phyloP scores from a whole-genome alignment of 2,113 vertebrate genomes.

The Hemibagrus wyckioides region DNA sequence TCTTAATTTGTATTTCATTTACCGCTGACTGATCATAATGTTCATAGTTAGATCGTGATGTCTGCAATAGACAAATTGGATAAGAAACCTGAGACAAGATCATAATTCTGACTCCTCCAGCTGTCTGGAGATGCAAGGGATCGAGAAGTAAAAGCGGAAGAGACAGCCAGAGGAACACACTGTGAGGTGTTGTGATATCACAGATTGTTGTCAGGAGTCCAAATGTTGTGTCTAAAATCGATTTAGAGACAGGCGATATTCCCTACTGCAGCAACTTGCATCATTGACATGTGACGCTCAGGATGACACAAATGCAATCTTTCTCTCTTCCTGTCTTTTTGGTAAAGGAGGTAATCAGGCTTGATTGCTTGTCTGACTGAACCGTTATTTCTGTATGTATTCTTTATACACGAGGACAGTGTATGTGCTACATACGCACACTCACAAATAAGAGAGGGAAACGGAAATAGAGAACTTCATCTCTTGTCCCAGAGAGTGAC shows the following conservation, averaged over 20 bases:
- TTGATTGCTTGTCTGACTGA: neutral
- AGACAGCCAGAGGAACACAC: slow-evolving; percentile 1
- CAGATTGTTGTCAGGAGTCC: neutral
- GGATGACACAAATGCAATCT: neutral
- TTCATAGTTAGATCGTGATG: neutral
- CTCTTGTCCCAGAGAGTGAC: neutral
- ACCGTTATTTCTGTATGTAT: neutral
- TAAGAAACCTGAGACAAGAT: neutral
- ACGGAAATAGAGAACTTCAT: neutral
- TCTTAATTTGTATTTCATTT: neutral
- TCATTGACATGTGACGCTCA: neutral
- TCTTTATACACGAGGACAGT: slow-evolving; percentile 3
- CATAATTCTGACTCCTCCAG: neutral
- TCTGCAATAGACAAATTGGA: neutral
- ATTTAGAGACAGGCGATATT: slow-evolving; percentile 4
- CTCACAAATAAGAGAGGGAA: neutral
- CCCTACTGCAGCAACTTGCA: slow-evolving; percentile 20
- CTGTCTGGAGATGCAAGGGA: neutral
- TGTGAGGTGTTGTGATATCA: slow-evolving; percentile 14
- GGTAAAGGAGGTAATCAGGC: neutral
- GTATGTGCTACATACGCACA: neutral
- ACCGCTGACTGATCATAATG: neutral
- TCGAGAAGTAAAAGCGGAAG: neutral
- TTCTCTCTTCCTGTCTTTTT: neutral
- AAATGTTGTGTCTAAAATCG: slow-evolving; percentile 27